Conservation (phyloP, 2,888 invertebrate genomes). For the Galerucella nymphaeae region DNA sequence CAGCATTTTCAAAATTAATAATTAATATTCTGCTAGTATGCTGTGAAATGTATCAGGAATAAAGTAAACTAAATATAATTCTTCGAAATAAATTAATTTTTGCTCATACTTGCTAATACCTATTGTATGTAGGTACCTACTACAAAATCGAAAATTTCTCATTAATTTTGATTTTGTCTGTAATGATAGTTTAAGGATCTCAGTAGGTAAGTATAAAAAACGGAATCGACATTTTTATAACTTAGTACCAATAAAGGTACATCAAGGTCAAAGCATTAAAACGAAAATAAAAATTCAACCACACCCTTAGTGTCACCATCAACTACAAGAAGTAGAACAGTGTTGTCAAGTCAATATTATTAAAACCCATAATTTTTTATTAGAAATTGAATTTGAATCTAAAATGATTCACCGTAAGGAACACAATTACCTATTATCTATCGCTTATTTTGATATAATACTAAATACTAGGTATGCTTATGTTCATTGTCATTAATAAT, state of each 20-base stretch:
- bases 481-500: too few relatives aligned
- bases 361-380: not conserved
- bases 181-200: not conserved
- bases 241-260: slow-evolving; percentile 13
- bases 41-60: not conserved
- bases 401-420: too few relatives aligned
- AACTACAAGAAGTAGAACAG: slow-evolving; percentile 4
- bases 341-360: slow-evolving; percentile 14
- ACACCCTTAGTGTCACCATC: slow-evolving; percentile 30
- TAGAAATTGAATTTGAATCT: not conserved
- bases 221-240: slow-evolving; percentile 1
- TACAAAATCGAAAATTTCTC: too few relatives aligned
- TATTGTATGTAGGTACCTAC: too few relatives aligned
- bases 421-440: too few relatives aligned
- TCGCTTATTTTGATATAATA: too few relatives aligned
- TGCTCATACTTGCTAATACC: too few relatives aligned
- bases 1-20: not conserved
- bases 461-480: too few relatives aligned
- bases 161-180: not conserved
- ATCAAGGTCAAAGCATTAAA: slow-evolving; percentile 25
- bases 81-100: too few relatives aligned
- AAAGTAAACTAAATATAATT: too few relatives aligned
- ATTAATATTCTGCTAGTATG: not conserved
- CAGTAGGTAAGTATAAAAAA: not conserved
- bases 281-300: slow-evolving; percentile 30